These are phyloP conservation scores for Drosophila punjabiensis DNA, from an alignment of 1,140 invertebrate genomes.

Conservation along the genomic window DNA sequence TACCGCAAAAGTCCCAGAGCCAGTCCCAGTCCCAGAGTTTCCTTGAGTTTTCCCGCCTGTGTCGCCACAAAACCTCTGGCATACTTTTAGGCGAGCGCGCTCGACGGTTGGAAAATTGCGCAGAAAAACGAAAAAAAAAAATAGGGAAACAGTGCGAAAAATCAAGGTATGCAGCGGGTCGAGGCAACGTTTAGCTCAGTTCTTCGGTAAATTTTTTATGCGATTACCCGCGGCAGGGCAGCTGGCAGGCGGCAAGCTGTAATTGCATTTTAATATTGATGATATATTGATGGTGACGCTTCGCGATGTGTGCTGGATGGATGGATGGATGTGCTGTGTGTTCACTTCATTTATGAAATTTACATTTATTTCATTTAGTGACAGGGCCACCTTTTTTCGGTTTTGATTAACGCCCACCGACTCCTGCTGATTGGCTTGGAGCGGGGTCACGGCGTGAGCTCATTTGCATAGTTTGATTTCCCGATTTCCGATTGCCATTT, in stretches of 20 bases:
- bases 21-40: constrained; percentile 5
- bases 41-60: constrained; percentile 28
- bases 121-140: not conserved
- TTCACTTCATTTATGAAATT: constrained; percentile 77
- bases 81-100: constrained; percentile 33
- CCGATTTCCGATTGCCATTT: constrained; percentile 16
- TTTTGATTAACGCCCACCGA: constrained; percentile 60
- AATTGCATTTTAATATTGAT: constrained; percentile 79
- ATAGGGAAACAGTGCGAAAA: constrained; percentile 2
- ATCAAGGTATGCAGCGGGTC: constrained; percentile 46
- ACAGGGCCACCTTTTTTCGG: constrained; percentile 49
- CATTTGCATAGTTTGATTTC: constrained; percentile 61
- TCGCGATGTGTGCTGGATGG: constrained; percentile 6
- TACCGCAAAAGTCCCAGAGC: constrained; percentile 3
- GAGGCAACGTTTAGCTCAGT: constrained; percentile 40
- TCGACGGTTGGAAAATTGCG: not conserved
- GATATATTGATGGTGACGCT: constrained; percentile 49
- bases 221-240: constrained; percentile 40
- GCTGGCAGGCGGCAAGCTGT: constrained; percentile 33
- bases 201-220: constrained; percentile 43
- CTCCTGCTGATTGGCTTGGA: constrained; percentile 14
- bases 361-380: constrained; percentile 73
- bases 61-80: constrained; percentile 28
- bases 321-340: constrained; percentile 4
- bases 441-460: constrained; percentile 12